phyloP scores from a whole-genome alignment of 2,113 vertebrate species.

The Psittacula cyanocephala region DNA sequence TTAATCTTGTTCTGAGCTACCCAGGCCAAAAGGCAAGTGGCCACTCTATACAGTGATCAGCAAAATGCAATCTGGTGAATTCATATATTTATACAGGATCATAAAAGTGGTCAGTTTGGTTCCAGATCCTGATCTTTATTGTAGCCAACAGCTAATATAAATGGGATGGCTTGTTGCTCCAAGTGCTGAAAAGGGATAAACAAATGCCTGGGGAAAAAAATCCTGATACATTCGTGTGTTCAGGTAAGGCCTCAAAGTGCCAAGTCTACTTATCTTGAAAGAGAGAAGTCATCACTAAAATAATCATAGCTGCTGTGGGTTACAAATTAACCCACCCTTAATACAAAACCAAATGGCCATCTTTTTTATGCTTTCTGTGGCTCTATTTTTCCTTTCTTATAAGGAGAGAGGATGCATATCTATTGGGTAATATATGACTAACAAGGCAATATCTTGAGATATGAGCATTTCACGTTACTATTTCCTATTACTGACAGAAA shows the following conservation, averaged over 20 bases:
- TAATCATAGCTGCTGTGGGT: not conserved
- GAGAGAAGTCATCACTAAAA: not conserved
- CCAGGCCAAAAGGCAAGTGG: not conserved
- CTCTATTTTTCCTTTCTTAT: not conserved
- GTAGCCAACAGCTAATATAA: not conserved
- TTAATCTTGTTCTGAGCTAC: not conserved
- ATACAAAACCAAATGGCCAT: not conserved
- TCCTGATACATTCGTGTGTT: not conserved
- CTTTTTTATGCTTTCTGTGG: not conserved
- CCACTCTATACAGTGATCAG: not conserved
- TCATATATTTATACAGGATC: not conserved
- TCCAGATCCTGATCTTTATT: not conserved
- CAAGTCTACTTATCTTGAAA: not conserved
- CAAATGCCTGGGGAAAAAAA: not conserved
- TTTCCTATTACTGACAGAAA: conserved; percentile 52
- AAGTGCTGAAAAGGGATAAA: not conserved
- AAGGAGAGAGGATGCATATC: not conserved
- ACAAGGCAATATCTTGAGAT: not conserved
- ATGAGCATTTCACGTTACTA: not conserved
- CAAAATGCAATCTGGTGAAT: not conserved
- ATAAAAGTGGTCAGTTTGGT: not conserved
- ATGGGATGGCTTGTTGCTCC: not conserved
- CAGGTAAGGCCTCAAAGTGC: not conserved
- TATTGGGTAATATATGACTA: not conserved
- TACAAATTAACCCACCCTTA: not conserved